A percentile compares a stretch with the other conserved stretches of the same genome.
Evolutionary conservation across 2,797 vertebrate species (phyloP).

Genomic region (Odontamblyopus rebecca): DNA sequence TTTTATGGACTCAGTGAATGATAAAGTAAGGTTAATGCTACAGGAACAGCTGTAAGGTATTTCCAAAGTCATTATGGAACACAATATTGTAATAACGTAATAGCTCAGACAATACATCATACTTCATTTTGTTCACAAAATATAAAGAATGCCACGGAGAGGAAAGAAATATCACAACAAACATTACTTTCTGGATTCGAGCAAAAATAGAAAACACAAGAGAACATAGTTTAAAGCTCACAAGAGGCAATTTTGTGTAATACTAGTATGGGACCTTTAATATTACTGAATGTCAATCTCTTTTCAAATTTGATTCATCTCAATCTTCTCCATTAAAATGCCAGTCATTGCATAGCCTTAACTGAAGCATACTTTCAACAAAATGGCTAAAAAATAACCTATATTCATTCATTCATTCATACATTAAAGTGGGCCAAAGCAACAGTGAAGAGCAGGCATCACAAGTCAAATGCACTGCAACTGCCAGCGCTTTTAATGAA

Average conservation of each 20-base stretch:
- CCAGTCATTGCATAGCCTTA: neutral
- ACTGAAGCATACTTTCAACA: neutral
- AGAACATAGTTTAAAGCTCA: neutral
- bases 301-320: neutral
- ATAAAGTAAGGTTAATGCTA: too few relatives aligned
- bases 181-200: neutral
- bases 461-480: neutral
- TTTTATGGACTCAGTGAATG: neutral
- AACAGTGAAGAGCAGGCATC: slow-evolving; percentile 1
- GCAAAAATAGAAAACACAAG: neutral
- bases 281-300: neutral
- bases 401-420: too few relatives aligned
- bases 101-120: neutral
- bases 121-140: neutral
- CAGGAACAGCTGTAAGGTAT: too few relatives aligned
- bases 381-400: neutral
- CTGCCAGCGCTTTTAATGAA: slow-evolving; percentile 7
- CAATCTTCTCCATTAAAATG: too few relatives aligned
- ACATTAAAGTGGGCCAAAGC: slow-evolving; percentile 5
- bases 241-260: too few relatives aligned
- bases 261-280: too few relatives aligned
- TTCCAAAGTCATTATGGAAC: too few relatives aligned
- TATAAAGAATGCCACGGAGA: neutral
- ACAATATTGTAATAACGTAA: too few relatives aligned
- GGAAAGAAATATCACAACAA: neutral